These are phyloP conservation scores for Megaptera novaeangliae DNA, from an alignment of 2,113 vertebrate genomes.

Conservation along the genomic window DNA sequence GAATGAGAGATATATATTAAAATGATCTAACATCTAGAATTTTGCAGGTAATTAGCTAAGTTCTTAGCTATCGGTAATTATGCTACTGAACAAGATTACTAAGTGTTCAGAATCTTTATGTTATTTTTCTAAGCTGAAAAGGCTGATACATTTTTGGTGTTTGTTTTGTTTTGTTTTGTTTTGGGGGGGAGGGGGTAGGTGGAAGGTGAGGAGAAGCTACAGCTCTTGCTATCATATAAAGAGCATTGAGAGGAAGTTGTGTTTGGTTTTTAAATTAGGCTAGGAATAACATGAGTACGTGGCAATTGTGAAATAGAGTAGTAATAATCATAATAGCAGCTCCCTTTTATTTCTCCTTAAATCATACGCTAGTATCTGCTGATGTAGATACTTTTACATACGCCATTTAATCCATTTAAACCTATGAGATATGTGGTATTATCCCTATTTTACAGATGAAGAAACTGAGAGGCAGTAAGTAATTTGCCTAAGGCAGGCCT, in stretches of 20 bases:
- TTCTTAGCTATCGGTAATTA: neutral
- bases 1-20: slow-evolving; percentile 9
- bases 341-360: neutral
- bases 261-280: neutral
- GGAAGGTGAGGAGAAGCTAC: neutral
- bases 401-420: neutral
- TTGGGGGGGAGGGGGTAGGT: neutral
- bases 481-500: neutral
- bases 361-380: neutral
- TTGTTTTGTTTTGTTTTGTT: neutral
- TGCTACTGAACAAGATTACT: neutral
- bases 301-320: neutral
- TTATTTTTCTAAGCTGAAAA: slow-evolving; percentile 1
- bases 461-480: neutral
- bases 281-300: neutral
- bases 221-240: neutral
- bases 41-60: neutral
- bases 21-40: neutral
- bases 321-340: neutral
- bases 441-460: slow-evolving; percentile 1
- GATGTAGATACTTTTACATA: neutral
- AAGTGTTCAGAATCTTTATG: neutral
- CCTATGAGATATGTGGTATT: neutral
- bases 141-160: neutral
- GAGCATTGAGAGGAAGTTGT: neutral